Conservation (phyloP, 2,113 vertebrate genomes). For the Toxotes jaculatrix region DNA sequence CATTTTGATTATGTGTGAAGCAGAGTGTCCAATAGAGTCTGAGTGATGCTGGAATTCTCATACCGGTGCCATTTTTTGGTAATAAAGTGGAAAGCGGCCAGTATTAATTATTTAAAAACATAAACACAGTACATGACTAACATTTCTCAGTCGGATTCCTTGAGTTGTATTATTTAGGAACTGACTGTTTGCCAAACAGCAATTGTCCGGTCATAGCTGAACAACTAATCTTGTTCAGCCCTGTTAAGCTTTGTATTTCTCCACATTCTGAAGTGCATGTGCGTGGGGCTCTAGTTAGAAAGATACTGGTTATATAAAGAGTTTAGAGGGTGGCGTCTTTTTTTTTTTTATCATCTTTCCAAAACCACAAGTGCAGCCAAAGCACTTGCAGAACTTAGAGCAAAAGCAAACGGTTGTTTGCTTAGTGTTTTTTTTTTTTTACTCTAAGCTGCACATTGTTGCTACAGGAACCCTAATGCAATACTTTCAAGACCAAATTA, state of each 20-base stretch:
- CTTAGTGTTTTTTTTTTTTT: not conserved
- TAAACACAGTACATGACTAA: not conserved
- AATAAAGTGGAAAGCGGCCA: not conserved
- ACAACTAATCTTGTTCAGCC: not conserved
- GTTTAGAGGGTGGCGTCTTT: not conserved
- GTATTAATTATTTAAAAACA: not conserved
- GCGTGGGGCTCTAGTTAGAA: not conserved
- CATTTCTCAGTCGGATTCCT: not conserved
- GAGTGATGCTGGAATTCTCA: not conserved
- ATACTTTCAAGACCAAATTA: not conserved
- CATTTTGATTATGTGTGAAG: slow-evolving; percentile 21
- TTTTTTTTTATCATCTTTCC: not conserved
- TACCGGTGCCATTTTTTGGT: not conserved
- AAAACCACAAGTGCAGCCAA: slow-evolving; percentile 1
- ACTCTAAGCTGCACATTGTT: not conserved
- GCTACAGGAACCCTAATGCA: not conserved
- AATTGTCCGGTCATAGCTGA: not conserved
- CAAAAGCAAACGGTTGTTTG: not conserved
- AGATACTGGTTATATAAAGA: slow-evolving; percentile 2
- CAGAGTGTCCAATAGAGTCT: slow-evolving; percentile 9
- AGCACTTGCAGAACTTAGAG: not conserved
- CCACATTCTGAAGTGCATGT: not conserved
- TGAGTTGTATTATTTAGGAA: not conserved
- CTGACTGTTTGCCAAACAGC: not conserved
- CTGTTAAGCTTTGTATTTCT: not conserved